phyloP scores from a whole-genome alignment of 2,113 vertebrate species.

The Gavialis gangeticus region DNA sequence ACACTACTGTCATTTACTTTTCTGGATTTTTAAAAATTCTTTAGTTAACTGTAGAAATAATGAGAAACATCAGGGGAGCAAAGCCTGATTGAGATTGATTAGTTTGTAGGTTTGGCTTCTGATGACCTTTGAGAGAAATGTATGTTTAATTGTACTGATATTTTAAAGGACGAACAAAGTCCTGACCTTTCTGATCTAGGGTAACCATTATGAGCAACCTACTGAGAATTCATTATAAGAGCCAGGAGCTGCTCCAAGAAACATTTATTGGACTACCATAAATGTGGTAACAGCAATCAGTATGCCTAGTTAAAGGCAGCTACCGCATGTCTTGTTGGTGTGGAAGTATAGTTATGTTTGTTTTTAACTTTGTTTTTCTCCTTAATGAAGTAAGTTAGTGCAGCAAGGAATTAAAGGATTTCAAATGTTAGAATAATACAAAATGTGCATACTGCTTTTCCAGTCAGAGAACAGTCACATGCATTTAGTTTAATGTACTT shows the following conservation, averaged over 20 bases:
- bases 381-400: conserved; percentile 16
- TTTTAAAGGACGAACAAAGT: conserved; percentile 64
- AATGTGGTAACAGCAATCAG: conserved; percentile 51
- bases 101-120: not conserved
- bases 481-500: not conserved
- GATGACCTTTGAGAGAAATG: conserved; percentile 59
- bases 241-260: conserved; percentile 59
- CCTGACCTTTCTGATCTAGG: conserved; percentile 63
- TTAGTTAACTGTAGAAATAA: conserved; percentile 46
- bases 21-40: conserved; percentile 34
- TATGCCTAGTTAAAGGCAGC: conserved; percentile 28
- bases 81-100: conserved; percentile 52
- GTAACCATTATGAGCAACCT: conserved; percentile 63
- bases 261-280: conserved; percentile 50
- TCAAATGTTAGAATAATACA: not conserved
- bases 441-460: not conserved
- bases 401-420: not conserved
- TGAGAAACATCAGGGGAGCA: conserved; percentile 3
- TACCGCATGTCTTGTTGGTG: conserved; percentile 16
- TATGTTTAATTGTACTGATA: conserved; percentile 70
- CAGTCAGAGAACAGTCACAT: not conserved
- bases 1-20: not conserved
- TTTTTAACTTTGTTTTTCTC: conserved; percentile 45
- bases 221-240: conserved; percentile 71
- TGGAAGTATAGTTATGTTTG: conserved; percentile 46